phyloP scores from a whole-genome alignment of 1,140 invertebrate genomes.

The Bombus sylvicola region DNA sequence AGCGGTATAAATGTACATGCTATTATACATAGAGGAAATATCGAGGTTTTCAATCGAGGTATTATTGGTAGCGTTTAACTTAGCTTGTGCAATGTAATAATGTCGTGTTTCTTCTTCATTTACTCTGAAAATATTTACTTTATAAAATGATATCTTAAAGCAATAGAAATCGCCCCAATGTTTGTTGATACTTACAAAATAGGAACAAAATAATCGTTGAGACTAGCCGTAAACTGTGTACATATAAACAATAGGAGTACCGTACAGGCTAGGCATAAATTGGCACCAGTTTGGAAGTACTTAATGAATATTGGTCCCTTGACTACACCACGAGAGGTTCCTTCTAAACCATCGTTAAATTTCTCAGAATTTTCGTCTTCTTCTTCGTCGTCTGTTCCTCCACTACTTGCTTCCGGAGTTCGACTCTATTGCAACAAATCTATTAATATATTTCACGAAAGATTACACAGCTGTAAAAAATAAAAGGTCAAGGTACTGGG shows the following conservation, averaged over 20 bases:
- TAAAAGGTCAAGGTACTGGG: too few species aligned
- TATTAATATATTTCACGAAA: background rate
- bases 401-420: constrained; percentile 72
- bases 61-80: constrained; percentile 23
- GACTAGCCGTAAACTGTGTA: constrained; percentile 86
- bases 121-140: constrained; percentile 55
- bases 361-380: constrained; percentile 83
- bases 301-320: constrained; percentile 85
- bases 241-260: constrained; percentile 84
- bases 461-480: background rate
- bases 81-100: constrained; percentile 18
- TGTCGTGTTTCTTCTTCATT: constrained; percentile 65
- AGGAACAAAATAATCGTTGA: constrained; percentile 87
- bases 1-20: constrained; percentile 83
- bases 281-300: constrained; percentile 86
- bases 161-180: too few species aligned
- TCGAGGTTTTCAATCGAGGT: constrained; percentile 12
- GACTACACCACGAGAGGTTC: constrained; percentile 84
- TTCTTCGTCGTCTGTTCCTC: constrained; percentile 80
- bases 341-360: constrained; percentile 83
- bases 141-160: background rate
- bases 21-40: constrained; percentile 67
- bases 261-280: constrained; percentile 81
- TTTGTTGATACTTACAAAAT: constrained; percentile 82
- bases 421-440: constrained; percentile 68